Conservation (phyloP, 2,888 invertebrate genomes). For the Arrhopalites spinosus region DNA sequence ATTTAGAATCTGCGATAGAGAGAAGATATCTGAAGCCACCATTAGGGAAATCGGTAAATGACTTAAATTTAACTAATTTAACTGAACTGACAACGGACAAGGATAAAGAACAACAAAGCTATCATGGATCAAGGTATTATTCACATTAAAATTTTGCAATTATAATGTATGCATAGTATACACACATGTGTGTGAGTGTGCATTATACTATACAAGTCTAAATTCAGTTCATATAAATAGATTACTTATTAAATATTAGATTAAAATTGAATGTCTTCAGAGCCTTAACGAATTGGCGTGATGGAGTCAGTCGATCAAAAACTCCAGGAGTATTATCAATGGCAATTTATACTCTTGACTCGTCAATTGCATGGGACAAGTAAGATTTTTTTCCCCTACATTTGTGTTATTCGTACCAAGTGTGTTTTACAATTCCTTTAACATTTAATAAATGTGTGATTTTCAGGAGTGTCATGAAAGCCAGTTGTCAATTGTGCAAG, state of each 20-base stretch:
- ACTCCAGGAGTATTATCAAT: constrained; percentile 90
- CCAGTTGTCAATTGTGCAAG: constrained; percentile 97
- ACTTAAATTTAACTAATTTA: constrained; percentile 46
- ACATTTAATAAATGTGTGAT: too few relatives aligned
- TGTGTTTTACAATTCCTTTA: too few relatives aligned
- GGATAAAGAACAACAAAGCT: constrained; percentile 20
- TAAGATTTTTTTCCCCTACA: neutral
- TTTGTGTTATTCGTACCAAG: too few relatives aligned
- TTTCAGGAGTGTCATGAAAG: constrained; percentile 81
- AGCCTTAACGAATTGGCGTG: constrained; percentile 73
- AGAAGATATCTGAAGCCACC: constrained; percentile 92
- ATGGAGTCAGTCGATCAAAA: constrained; percentile 79
- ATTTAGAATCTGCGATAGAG: constrained; percentile 88
- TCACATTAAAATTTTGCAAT: neutral
- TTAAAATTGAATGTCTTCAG: constrained; percentile 19
- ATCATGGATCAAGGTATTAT: constrained; percentile 39
- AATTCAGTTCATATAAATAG: neutral
- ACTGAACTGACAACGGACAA: constrained; percentile 20
- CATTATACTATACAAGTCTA: too few relatives aligned
- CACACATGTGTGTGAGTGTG: too few relatives aligned
- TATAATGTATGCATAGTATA: too few relatives aligned
- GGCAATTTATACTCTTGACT: constrained; percentile 86
- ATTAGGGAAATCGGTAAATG: constrained; percentile 65
- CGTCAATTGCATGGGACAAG: constrained; percentile 97
- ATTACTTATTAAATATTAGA: constrained; percentile 5